A percentile compares a stretch with the other conserved stretches of the same genome.
These are phyloP conservation scores for Corapipo altera DNA, from an alignment of 2,113 vertebrate species.

Conservation along the genomic window DNA sequence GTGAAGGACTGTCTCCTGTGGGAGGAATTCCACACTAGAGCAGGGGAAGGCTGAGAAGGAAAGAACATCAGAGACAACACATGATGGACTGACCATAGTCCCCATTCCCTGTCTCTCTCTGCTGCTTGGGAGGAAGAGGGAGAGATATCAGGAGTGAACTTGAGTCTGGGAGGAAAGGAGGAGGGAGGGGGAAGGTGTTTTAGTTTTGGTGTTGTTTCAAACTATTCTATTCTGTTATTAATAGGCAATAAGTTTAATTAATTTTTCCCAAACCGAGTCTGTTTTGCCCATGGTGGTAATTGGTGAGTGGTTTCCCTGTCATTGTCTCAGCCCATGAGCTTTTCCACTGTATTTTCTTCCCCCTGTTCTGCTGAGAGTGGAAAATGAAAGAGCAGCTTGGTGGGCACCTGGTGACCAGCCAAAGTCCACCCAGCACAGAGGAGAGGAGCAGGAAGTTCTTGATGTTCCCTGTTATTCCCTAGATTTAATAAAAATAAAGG, in stretches of 20 bases:
- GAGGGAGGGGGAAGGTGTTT: background rate
- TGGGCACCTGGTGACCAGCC: background rate
- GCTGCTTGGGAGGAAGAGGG: fast-evolving
- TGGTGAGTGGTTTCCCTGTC: background rate
- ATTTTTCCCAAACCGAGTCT: background rate
- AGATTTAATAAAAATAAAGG: background rate
- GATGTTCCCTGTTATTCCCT: background rate
- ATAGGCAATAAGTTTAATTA: background rate
- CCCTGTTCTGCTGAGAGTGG: background rate
- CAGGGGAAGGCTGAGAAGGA: background rate
- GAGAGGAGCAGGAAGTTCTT: background rate
- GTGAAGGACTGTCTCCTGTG: background rate
- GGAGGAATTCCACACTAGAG: background rate
- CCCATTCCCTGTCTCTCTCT: background rate
- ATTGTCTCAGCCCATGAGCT: fast-evolving
- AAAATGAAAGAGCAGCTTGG: background rate
- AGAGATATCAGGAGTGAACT: background rate
- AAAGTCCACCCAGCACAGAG: background rate
- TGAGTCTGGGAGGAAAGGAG: background rate
- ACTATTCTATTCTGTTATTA: background rate
- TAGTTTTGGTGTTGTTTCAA: background rate
- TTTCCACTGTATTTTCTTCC: background rate
- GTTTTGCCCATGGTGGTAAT: background rate
- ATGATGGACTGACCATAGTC: background rate
- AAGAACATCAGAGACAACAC: background rate